Evolutionary conservation across 1,140 invertebrate species (phyloP), one percentile per base, ranked within the genome.

Genomic region (Diorhabda carinulata): DNA sequence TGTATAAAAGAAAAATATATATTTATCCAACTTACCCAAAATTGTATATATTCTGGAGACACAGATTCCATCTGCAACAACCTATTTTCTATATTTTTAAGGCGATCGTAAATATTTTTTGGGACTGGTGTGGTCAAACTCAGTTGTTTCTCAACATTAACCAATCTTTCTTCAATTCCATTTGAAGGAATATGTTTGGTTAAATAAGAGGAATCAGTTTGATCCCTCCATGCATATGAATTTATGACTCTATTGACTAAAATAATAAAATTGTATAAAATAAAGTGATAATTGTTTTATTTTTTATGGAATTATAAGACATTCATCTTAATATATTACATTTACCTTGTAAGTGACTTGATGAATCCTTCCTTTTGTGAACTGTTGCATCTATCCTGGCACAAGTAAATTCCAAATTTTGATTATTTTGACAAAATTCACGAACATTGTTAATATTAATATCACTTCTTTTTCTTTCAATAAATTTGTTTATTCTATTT

Each of bases 281-380:
- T 25, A 5, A 3, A 3, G 25, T 59, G 8, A 41, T 61, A 40
- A 61, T 3, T 41, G 2, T 3, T 59, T 59, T 3, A 9, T 25
- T 3, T 59, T 9, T n/a, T 6, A 41, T 59, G 3, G 4, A 59
- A 59, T 59, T 59, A 6, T 3, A 41, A 25, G 4, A 7, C 25
- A 40, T 61, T 61, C 10, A 40, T 5, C n/a, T 2, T 2, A 58
- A 10, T 3, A 42, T 4, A 40, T 8, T 41, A 43, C 7, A 41
- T 41, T 79, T 82, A 90, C 89, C 87, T 87, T 87, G 88, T 25
- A 91, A 82, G 79, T 90, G 89, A 77, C 88, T 86, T 81, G 88
- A 91, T 0, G 87, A 87, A 77, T 88, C 86, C 74, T 89, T 87
- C 64, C 85, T 81, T 72, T 86, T 85, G 56, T 87, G 76, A 70